A percentile compares a stretch with the other conserved stretches of the same genome.
Evolutionary conservation across 2,888 invertebrate species (phyloP).

Genomic region (Drosophila cracens): DNA sequence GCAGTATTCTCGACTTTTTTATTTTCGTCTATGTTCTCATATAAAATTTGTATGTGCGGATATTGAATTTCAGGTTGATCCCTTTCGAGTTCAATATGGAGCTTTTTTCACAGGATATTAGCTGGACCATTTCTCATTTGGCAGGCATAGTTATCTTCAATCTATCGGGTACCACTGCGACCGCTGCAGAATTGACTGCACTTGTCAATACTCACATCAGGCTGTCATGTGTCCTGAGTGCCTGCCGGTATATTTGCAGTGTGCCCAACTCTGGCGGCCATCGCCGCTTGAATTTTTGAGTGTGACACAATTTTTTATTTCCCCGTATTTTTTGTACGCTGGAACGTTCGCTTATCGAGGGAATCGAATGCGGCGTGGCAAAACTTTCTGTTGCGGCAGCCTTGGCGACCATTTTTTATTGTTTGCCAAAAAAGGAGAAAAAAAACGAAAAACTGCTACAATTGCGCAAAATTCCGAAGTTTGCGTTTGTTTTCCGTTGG

Average conservation of each 20-base stretch:
- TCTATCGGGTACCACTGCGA: background rate
- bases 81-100: background rate
- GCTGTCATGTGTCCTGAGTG: constrained; percentile 29
- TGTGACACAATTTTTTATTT: constrained; percentile 1
- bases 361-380: constrained; percentile 72
- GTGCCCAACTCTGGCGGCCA: constrained; percentile 21
- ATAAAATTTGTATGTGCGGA: background rate
- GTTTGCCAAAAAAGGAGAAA: constrained; percentile 45
- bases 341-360: constrained; percentile 55
- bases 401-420: constrained; percentile 75
- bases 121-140: background rate
- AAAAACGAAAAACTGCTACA: constrained; percentile 53
- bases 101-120: background rate
- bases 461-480: constrained; percentile 73
- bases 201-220: constrained; percentile 23
- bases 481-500: constrained; percentile 58
- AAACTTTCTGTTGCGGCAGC: constrained; percentile 50
- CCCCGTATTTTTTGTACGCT: constrained; percentile 1
- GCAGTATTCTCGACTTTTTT: background rate
- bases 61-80: background rate
- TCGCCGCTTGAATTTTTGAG: constrained; percentile 33
- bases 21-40: background rate
- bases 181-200: background rate
- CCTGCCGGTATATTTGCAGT: constrained; percentile 30
- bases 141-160: background rate